Base-by-base conservation (phyloP, 2,888 invertebrate genomes). In the Mechanitis mazaeus region DNA sequence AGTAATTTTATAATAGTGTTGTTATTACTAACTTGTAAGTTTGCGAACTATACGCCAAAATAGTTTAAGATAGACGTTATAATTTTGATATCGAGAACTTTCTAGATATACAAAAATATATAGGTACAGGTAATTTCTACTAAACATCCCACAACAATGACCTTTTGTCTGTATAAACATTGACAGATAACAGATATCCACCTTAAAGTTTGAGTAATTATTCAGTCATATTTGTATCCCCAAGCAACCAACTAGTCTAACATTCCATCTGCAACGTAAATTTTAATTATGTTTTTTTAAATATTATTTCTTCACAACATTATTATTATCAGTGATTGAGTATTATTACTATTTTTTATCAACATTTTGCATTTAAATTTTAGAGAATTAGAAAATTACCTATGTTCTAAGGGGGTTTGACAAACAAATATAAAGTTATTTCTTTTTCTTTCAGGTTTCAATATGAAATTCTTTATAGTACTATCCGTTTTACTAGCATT, bases 391-490 rank as follows among this genome's bases (percentile, higher is more conserved):
- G n/a, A n/a, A 20, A 1, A 1, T 20, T 20, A 20, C 20, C 20
- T 20, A 20, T 20, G 20, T 20, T 20, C 20, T 20, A 20, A 20
- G n/a, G n/a, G 46, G 20, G 2, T 20, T 20, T 47, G 12, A n/a
- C 28, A 20, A 47, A n/a, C 6, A 47, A 20, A 6, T 47, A 11
- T 50, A 55, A 47, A n/a, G 20, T 20, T 35, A 42, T 28, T 53
- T 55, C 1, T 55, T 54, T 58, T 11, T 42, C 9, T 50, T 31
- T 12, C 50, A 50, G 50, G 31, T 50, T 6, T 35, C 57, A 75
- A 61, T 28, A 86, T 86, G 86, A 83, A 84, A 74, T 69, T 59
- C 47, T 9, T 80, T 5, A 62, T 77, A 42, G 55, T 81, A 2
- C 45, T 85, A 0, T 67, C 72, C 6, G 68, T 68, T 1, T 12